These are phyloP conservation scores for Anodontia alba DNA, from an alignment of 2,888 invertebrate species.

Conservation along the genomic window DNA sequence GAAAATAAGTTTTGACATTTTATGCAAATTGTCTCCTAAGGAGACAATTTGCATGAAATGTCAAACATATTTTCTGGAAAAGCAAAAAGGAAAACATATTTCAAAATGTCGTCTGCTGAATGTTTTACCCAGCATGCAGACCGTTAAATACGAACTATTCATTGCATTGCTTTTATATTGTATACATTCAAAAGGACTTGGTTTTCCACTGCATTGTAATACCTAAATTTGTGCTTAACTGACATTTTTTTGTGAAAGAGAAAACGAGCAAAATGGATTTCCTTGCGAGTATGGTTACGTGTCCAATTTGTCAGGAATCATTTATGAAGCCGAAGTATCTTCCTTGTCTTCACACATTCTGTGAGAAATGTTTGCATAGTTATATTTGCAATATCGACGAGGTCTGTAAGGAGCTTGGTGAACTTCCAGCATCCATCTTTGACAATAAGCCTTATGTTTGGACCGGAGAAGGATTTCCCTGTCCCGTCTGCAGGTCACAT, in stretches of 20 bases:
- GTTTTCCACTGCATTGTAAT: not conserved
- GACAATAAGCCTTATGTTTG: constrained; percentile 59
- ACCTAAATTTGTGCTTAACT: not conserved
- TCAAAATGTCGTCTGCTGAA: too few relatives aligned
- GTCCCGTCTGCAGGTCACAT: constrained; percentile 57
- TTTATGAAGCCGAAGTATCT: constrained; percentile 60
- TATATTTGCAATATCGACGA: constrained; percentile 53
- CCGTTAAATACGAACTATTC: not conserved
- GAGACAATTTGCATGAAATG: too few relatives aligned
- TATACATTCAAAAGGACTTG: not conserved
- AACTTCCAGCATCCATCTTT: constrained; percentile 60
- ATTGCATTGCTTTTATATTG: not conserved
- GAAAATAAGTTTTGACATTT: too few relatives aligned
- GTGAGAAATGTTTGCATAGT: constrained; percentile 53
- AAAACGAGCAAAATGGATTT: not conserved
- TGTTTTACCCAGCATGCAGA: too few relatives aligned
- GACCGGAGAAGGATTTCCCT: constrained; percentile 62
- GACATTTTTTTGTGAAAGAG: not conserved
- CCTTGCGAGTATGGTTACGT: constrained; percentile 42
- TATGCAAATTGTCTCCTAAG: too few relatives aligned
- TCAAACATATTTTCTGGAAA: too few relatives aligned
- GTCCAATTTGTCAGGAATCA: constrained; percentile 52
- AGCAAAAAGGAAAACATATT: too few relatives aligned
- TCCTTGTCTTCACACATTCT: constrained; percentile 59
- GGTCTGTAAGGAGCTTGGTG: constrained; percentile 47